Conservation (phyloP, 2,888 invertebrate genomes). For the Tridacna crocea region DNA sequence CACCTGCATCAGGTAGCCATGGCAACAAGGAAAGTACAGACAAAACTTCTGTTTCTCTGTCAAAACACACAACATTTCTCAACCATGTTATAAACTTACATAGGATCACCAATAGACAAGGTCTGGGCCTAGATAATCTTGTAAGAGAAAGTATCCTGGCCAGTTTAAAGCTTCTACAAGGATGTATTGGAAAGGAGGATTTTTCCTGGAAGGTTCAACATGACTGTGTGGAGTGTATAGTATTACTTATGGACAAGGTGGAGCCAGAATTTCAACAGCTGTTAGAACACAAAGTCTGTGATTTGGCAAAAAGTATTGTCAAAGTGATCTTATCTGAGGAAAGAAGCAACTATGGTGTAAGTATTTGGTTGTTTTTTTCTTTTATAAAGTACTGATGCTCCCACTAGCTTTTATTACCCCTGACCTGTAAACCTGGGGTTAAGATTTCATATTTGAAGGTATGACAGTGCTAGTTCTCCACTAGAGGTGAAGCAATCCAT, state of each 20-base stretch:
- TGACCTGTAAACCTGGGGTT: too few species aligned
- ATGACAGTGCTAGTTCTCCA: too few species aligned
- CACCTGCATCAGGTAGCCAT: constrained; percentile 46
- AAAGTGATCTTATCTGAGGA: background rate
- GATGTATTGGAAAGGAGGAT: constrained; percentile 30
- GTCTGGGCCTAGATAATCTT: constrained; percentile 6
- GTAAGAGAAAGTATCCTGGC: constrained; percentile 41
- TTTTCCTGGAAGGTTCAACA: constrained; percentile 41
- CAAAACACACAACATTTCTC: constrained; percentile 50
- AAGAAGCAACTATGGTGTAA: background rate
- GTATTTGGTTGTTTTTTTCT: background rate
- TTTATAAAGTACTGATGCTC: too few species aligned
- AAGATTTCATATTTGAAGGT: too few species aligned
- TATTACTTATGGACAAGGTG: constrained; percentile 23
- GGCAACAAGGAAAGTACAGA: background rate
- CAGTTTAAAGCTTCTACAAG: constrained; percentile 38
- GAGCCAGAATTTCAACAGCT: background rate
- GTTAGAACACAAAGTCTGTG: constrained; percentile 11
- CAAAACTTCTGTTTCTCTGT: constrained; percentile 21
- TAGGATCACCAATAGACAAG: constrained; percentile 15
- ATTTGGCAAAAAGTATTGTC: constrained; percentile 3
- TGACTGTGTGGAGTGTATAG: constrained; percentile 36
- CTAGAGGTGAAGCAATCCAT: too few species aligned
- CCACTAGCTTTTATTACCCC: too few species aligned
- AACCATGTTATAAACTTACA: constrained; percentile 49